A percentile compares a stretch with the other conserved stretches of the same genome.
phyloP scores from a whole-genome alignment of 23 tunicate genomes.

The Botrylloides violaceus region DNA sequence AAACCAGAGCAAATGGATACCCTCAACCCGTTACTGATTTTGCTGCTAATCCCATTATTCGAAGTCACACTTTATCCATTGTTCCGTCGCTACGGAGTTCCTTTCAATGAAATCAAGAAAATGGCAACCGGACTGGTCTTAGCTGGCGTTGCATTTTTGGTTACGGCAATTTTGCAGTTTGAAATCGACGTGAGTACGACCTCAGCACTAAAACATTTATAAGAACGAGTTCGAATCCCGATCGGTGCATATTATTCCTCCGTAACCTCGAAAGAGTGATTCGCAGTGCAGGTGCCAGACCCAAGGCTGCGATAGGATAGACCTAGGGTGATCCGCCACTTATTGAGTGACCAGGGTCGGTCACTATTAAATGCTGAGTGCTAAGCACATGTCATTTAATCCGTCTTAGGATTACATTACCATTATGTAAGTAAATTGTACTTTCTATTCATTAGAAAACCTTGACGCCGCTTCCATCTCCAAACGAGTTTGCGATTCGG shows the following conservation, averaged over 20 bases:
- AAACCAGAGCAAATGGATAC: conserved; percentile 51
- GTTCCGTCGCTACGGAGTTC: conserved; percentile 1
- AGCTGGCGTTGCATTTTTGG: conserved; percentile 23
- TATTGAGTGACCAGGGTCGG: too few relatives aligned
- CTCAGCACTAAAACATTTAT: too few relatives aligned
- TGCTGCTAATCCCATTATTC: conserved; percentile 25
- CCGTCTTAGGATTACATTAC: too few relatives aligned
- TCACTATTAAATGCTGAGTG: too few relatives aligned
- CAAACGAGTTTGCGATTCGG: conserved; percentile 45
- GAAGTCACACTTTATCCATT: conserved; percentile 21
- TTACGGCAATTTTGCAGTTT: conserved; percentile 26
- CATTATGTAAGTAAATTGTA: background rate
- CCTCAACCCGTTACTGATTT: conserved; percentile 24
- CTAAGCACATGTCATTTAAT: too few relatives aligned
- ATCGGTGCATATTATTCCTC: too few relatives aligned
- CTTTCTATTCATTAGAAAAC: conserved; percentile 5
- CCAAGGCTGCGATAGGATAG: too few relatives aligned
- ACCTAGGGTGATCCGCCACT: too few relatives aligned
- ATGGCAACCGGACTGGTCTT: conserved; percentile 26
- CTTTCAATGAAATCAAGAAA: conserved; percentile 9
- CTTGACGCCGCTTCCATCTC: conserved; percentile 38
- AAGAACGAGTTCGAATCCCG: too few relatives aligned
- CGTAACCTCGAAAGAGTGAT: too few relatives aligned
- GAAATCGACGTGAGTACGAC: conserved; percentile 16
- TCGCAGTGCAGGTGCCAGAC: too few relatives aligned